These are phyloP conservation scores for Alethe castanea DNA, from an alignment of 2,113 vertebrate species.

Conservation along the genomic window DNA sequence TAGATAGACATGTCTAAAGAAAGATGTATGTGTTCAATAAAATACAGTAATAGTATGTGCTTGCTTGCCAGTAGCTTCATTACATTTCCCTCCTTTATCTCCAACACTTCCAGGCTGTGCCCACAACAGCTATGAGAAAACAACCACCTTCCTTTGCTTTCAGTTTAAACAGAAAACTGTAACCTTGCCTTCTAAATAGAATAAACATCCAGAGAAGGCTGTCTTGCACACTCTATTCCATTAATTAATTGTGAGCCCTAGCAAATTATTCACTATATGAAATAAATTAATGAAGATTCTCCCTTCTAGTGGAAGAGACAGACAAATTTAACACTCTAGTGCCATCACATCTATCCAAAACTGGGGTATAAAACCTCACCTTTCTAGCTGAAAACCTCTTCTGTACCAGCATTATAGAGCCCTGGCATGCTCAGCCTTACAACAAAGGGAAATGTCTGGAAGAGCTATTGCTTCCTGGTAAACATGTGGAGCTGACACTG, in stretches of 20 bases:
- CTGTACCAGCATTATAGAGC: background rate
- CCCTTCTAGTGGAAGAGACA: background rate
- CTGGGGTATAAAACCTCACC: background rate
- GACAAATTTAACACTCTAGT: background rate
- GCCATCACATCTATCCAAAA: background rate
- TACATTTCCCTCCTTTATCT: background rate
- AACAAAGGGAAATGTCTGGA: background rate
- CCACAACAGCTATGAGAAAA: background rate
- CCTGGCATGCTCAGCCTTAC: background rate
- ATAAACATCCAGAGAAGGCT: background rate
- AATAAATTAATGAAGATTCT: background rate
- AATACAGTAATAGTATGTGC: background rate
- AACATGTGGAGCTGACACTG: background rate
- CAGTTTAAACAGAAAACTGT: background rate
- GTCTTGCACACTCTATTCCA: background rate
- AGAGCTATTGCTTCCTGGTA: background rate
- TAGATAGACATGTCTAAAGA: constrained; percentile 35
- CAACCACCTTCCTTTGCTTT: background rate
- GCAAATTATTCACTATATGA: background rate
- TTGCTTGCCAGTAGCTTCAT: constrained; percentile 13
- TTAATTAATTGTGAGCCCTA: background rate
- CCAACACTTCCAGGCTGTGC: background rate
- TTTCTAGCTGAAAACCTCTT: background rate
- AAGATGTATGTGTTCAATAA: constrained; percentile 40
- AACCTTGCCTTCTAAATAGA: background rate